phyloP scores from a whole-genome alignment of 2,113 vertebrate species.

The Polyodon spathula region DNA sequence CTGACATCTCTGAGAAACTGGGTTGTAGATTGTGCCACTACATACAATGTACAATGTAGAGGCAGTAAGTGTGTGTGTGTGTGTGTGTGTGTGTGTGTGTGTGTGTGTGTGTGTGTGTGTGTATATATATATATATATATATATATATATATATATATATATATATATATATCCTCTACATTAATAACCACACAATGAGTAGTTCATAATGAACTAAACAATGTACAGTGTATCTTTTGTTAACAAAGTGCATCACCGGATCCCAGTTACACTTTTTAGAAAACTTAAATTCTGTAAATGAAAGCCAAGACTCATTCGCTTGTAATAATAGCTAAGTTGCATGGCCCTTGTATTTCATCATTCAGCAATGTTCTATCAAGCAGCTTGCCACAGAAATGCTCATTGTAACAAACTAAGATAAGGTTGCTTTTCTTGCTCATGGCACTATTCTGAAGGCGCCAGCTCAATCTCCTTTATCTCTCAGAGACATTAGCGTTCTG shows the following conservation, averaged over 20 bases:
- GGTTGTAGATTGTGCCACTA: too few relatives aligned
- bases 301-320: background rate
- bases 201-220: too few relatives aligned
- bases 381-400: background rate
- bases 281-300: background rate
- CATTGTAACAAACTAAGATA: background rate
- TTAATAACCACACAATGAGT: too few relatives aligned
- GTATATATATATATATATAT: background rate
- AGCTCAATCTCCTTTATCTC: slow-evolving; percentile 5
- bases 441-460: background rate
- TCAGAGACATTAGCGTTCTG: background rate
- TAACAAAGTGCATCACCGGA: background rate
- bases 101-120: too few relatives aligned
- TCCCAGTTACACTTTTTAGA: background rate
- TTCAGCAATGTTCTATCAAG: background rate
- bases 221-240: background rate
- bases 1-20: too few relatives aligned
- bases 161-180: background rate
- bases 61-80: too few relatives aligned
- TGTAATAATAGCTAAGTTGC: background rate
- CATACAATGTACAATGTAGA: too few relatives aligned
- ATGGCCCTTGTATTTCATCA: background rate
- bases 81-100: too few relatives aligned
- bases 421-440: background rate
- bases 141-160: background rate